Percentiles rank a stretch among this genome's conserved stretches.
Conservation (phyloP, 1,140 invertebrate species). For the Drosophila miranda region DNA sequence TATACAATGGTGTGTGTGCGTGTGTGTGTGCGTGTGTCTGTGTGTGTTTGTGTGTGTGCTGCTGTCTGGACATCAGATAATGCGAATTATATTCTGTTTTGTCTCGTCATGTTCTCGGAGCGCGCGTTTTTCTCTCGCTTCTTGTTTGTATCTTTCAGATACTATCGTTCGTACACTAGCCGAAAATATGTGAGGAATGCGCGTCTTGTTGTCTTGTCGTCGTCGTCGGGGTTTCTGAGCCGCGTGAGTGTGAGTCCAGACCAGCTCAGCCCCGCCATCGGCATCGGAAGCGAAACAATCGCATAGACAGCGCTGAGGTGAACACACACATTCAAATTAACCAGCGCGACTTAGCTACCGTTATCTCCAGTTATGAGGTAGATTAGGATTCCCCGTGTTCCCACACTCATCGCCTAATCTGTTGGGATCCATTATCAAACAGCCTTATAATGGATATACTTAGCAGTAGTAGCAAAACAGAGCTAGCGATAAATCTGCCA, state of each 20-base stretch:
- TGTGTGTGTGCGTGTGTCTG: slow-evolving; percentile 4
- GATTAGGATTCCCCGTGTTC: slow-evolving; percentile 7
- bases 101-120: slow-evolving; percentile 47
- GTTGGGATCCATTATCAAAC: too few relatives aligned
- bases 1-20: slow-evolving; percentile 9
- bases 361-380: slow-evolving; percentile 32
- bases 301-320: slow-evolving; percentile 43
- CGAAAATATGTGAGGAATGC: slow-evolving; percentile 58
- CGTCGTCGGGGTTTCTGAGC: slow-evolving; percentile 4
- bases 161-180: slow-evolving; percentile 36
- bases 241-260: slow-evolving; percentile 1
- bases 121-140: slow-evolving; percentile 30
- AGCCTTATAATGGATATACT: too few relatives aligned
- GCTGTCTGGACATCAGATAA: slow-evolving; percentile 56
- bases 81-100: slow-evolving; percentile 55
- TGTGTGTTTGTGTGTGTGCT: slow-evolving; percentile 37
- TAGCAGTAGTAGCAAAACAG: background rate
- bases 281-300: slow-evolving; percentile 10
- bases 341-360: slow-evolving; percentile 4
- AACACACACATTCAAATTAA: slow-evolving; percentile 21
- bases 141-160: slow-evolving; percentile 42
- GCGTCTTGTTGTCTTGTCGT: slow-evolving; percentile 13
- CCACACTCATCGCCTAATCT: slow-evolving; percentile 1
- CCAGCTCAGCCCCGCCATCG: slow-evolving; percentile 6
- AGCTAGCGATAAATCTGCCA: background rate